Conservation (phyloP, 2,888 invertebrate genomes). For the Cryptus viduatorius region DNA sequence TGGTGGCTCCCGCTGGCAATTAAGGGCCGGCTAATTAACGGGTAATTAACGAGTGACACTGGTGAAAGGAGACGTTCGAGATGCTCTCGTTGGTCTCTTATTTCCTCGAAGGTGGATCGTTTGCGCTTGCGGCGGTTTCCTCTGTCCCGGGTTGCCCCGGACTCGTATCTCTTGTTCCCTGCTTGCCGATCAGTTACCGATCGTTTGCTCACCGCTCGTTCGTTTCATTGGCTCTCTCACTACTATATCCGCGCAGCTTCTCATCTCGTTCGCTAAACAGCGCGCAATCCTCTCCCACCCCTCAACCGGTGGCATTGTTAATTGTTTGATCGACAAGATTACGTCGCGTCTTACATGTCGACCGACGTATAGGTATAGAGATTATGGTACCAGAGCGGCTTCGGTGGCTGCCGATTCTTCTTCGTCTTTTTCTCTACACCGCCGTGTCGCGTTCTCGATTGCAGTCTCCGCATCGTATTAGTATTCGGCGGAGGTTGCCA, state of each 20-base stretch:
- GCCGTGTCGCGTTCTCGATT: slow-evolving; percentile 44
- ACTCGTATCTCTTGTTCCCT: slow-evolving; percentile 71
- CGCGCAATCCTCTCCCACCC: slow-evolving; percentile 62
- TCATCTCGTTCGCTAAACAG: slow-evolving; percentile 67
- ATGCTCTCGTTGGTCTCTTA: slow-evolving; percentile 56
- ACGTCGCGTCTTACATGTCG: slow-evolving; percentile 84
- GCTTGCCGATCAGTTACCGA: slow-evolving; percentile 62
- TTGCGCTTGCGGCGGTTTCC: slow-evolving; percentile 70
- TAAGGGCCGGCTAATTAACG: slow-evolving; percentile 84
- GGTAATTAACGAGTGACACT: slow-evolving; percentile 84
- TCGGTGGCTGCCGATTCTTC: neutral
- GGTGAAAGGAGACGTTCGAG: slow-evolving; percentile 80
- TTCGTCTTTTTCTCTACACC: slow-evolving; percentile 39
- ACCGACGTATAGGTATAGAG: slow-evolving; percentile 72
- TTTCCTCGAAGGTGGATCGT: slow-evolving; percentile 58
- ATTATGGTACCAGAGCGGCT: slow-evolving; percentile 42
- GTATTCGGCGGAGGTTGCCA: slow-evolving; percentile 3
- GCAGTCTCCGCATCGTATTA: slow-evolving; percentile 31
- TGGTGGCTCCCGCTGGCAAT: slow-evolving; percentile 75
- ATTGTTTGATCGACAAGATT: slow-evolving; percentile 85
- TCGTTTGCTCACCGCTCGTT: slow-evolving; percentile 49
- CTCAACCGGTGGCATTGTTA: slow-evolving; percentile 81
- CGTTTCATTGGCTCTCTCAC: slow-evolving; percentile 34
- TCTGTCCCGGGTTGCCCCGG: slow-evolving; percentile 71
- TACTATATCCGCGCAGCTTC: slow-evolving; percentile 68